A percentile compares a stretch with the other conserved stretches of the same genome.
These are phyloP conservation scores for Hydrocynus forskahlii DNA, from an alignment of 2,797 vertebrate species.

Conservation along the genomic window DNA sequence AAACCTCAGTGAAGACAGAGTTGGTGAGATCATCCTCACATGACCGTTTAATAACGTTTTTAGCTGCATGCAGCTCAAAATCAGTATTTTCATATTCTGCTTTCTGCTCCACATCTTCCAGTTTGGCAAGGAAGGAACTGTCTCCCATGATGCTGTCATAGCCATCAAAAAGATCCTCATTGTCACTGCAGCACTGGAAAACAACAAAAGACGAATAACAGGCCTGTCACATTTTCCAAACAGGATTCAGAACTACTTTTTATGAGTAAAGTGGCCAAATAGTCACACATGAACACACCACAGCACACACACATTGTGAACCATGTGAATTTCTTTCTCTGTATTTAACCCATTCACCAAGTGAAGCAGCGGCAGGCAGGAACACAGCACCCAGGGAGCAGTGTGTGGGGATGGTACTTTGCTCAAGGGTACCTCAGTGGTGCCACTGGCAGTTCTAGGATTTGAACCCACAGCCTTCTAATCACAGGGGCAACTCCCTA, in stretches of 20 bases:
- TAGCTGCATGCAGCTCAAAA: constrained; percentile 12
- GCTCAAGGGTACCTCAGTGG: too few species aligned
- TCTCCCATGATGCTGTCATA: constrained; percentile 86
- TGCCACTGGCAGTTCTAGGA: too few species aligned
- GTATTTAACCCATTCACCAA: too few species aligned
- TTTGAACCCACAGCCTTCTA: too few species aligned
- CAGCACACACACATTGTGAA: too few species aligned
- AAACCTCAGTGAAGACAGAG: constrained; percentile 50
- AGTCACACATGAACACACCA: too few species aligned
- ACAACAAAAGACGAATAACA: not conserved
- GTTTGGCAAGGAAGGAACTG: constrained; percentile 80
- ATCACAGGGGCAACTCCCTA: too few species aligned
- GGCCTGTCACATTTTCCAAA: not conserved
- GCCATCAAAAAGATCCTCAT: constrained; percentile 89
- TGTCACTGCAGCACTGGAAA: constrained; percentile 79
- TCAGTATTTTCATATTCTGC: constrained; percentile 34
- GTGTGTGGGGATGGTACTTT: too few species aligned
- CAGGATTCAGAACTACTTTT: not conserved
- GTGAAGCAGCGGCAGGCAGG: too few species aligned
- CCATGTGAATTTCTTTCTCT: too few species aligned
- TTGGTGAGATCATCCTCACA: constrained; percentile 50
- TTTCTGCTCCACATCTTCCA: constrained; percentile 77
- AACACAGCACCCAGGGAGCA: too few species aligned
- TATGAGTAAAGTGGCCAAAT: not conserved
- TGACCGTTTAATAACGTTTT: not conserved